Conservation (phyloP, 2,888 invertebrate species). For the Athalia circularis region DNA sequence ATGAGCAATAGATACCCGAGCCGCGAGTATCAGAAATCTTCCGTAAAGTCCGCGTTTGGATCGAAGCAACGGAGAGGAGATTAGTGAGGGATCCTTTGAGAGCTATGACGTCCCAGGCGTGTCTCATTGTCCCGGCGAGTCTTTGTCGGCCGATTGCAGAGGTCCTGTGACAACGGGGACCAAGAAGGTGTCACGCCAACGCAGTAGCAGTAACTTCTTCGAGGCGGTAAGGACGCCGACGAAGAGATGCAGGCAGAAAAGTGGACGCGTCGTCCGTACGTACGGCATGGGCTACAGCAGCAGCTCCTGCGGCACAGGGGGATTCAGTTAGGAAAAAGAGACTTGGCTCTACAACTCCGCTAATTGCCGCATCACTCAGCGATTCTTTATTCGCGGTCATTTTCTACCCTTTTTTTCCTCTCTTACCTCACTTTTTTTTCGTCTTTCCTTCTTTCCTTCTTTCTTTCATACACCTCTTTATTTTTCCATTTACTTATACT, state of each 20-base stretch:
- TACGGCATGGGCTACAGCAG: neutral
- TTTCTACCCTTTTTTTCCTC: constrained; percentile 27
- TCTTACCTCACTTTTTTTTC: constrained; percentile 7
- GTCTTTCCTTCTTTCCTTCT: constrained; percentile 38
- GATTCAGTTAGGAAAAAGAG: constrained; percentile 38
- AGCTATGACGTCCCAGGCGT: constrained; percentile 38
- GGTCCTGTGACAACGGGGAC: constrained; percentile 39
- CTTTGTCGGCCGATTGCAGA: constrained; percentile 44
- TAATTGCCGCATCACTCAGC: constrained; percentile 57
- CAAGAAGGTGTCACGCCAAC: constrained; percentile 47
- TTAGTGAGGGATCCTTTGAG: constrained; percentile 31
- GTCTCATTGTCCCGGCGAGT: constrained; percentile 35
- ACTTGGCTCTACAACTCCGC: constrained; percentile 53
- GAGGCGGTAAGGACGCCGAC: constrained; percentile 44
- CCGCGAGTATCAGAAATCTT: neutral
- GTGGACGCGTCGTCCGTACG: constrained; percentile 9
- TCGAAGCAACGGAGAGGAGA: neutral
- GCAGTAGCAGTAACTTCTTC: constrained; percentile 53
- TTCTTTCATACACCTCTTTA: constrained; percentile 14
- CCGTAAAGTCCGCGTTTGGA: neutral
- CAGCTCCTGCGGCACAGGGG: neutral
- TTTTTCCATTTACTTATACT: constrained; percentile 13
- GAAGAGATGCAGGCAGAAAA: constrained; percentile 7
- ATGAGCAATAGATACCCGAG: no score
- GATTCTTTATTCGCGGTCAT: constrained; percentile 49